Evolutionary conservation across 2,797 vertebrate species (phyloP).

Genomic region (Onychomys torridus): DNA sequence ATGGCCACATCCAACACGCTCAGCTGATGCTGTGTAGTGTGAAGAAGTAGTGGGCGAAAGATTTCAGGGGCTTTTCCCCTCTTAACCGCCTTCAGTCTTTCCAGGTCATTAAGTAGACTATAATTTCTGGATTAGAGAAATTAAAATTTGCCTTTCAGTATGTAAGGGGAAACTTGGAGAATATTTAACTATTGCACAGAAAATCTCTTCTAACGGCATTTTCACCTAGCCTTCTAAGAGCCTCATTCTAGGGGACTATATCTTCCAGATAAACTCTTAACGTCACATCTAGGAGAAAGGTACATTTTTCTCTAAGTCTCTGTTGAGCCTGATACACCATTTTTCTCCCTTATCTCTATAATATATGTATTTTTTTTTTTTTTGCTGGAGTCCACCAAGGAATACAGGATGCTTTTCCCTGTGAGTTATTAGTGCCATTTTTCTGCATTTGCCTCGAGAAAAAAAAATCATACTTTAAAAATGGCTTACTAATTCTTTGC

Average conservation of each 20-base stretch:
- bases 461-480: neutral
- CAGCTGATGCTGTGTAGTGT: neutral
- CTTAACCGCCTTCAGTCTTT: neutral
- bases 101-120: neutral
- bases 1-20: neutral
- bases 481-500: neutral
- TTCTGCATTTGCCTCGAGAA: neutral
- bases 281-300: slow-evolving; percentile 28
- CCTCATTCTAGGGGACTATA: neutral
- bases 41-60: neutral
- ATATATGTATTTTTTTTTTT: neutral
- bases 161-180: neutral
- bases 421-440: neutral
- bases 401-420: neutral
- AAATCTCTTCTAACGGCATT: neutral
- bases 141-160: slow-evolving; percentile 18
- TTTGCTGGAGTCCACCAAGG: neutral
- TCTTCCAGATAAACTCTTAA: slow-evolving; percentile 32
- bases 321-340: neutral
- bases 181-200: neutral
- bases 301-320: neutral
- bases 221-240: neutral
- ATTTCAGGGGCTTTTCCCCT: neutral
- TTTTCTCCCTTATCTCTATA: slow-evolving; percentile 31
- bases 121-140: slow-evolving; percentile 22